Evolutionary conservation across 1,140 invertebrate genomes (phyloP), one percentile per base, ranked within the genome.

Genomic region (Plutomurus gul): DNA sequence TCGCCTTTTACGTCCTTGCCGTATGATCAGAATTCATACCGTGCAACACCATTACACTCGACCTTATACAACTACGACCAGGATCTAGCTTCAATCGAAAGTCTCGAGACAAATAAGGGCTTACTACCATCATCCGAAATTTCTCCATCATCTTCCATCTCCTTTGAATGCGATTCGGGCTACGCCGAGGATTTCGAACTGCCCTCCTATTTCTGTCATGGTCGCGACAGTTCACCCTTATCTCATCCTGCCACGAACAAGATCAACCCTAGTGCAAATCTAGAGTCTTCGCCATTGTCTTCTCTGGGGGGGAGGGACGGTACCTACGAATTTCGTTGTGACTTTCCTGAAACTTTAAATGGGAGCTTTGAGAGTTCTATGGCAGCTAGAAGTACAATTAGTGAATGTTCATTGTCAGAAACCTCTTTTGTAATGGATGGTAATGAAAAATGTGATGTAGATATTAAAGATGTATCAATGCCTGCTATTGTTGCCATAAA

Each of bases 11-110:
- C 56, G 20, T 39, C 65, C 39, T 70, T 77, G 20, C 40, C 70
- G 43, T 83, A 82, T 74, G 80, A 84, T 47, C 81, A 81, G 46
- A 77, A 74, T 25, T 79, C 73, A 22, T 77, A 71, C 43, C 81
- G 81, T 39, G 81, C 82, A 30, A 84, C 83, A 7, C 83, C 83
- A 40, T 84, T 82, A 56, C 83, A 84, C 47, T 79, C 81, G 30
- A 43, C 81, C 11, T 79, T 77, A 16, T 84, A 82, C 43, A 79
- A 81, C 75, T 80, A 83, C 30, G 82, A 84, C 27, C 78, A 82
- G 30, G 74, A 79, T 73, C 74, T 80, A 70, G 22, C 51, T 36
- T 40, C 33, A 33, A 7, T 40, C 20, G 25, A 43, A 27, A 30
- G 76, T 71, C 51, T 33, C 18, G 22, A 70, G n/a, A 13, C 20